Base-by-base conservation (phyloP, 2,888 invertebrate species). In the Strigamia maritima region DNA sequence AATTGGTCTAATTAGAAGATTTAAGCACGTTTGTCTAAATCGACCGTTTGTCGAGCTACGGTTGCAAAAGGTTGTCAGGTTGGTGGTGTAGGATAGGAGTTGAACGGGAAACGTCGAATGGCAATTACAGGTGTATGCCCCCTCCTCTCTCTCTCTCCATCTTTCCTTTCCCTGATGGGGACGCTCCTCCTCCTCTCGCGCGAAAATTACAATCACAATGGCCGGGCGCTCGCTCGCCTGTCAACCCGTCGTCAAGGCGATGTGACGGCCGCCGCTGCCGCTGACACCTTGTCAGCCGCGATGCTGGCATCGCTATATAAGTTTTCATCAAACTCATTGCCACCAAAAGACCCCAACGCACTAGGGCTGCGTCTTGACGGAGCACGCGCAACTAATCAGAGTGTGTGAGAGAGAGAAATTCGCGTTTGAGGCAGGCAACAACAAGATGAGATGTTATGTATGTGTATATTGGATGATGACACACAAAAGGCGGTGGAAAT, bases 101-200 rank as follows among this genome's bases (percentile, higher is more conserved):
- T 74, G 74, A 74, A 74, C 74, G 35, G 74, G 74, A 74, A 74
- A 74, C 35, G 74, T 74, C 74, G 74, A 74, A 74, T 74, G 74
- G 74, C 74, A 74, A 74, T 74, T 74, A 74, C 74, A 74, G 74
- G 74, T 74, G 74, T 74, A 74, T 35, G 74, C 54, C 22, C 54
- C 54, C 54, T 54, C 54, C 54, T 54, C 54, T n/a, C 44, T 44
- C 44, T 44, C 54, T 54, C 54, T 54, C 54, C 54, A 54, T 54
- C 54, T 54, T 54, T 54, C 54, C 54, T 54, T n/a, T 54, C 54
- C 54, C 22, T 54, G 74, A 74, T 74, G 74, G 35, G 28, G 74
- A 35, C 74, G 74, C 74, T 35, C 54, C 54, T 54, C 54, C 54
- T 54, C 19, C 54, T 54, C 54, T n/a, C 54, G 54, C 74, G 74